Base-by-base conservation (phyloP, 2,797 vertebrate species). In the Acrossocheilus fasciatus region DNA sequence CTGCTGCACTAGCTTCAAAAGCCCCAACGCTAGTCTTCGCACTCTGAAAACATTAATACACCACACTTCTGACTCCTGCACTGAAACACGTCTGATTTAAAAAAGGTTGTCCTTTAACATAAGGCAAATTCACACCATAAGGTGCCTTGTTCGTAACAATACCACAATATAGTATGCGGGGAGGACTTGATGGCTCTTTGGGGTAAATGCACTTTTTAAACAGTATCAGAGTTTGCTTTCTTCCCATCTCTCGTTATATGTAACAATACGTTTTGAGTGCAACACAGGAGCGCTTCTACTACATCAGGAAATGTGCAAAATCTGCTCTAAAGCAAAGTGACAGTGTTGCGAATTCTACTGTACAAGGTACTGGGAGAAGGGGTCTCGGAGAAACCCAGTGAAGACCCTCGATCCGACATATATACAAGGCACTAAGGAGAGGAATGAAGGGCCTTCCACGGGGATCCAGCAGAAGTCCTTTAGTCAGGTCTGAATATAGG, bases 391-490 rank as follows among this genome's bases (percentile, higher is more conserved):
- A 94, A 94, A 97, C 94, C 94, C 93, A 91, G 94, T 93, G 95
- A 94, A 96, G 96, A 97, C 95, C 96, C 97, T 96, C 96, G 95
- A 96, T 97, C 95, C 96, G 95, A 96, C 96, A 94, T 94, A 96
- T 97, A 95, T 97, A 98, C 97, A 99, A 99, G 98, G 98, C 98
- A 99, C 98, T 98, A 97, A 96, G 96, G 97, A 97, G 96, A 96
- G 97, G 96, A 97, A 96, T 96, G 95, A 97, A 96, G 96, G 95
- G 95, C 94, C 96, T 95, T 94, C 93, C 94, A 88, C 95, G 94
- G 91, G 91, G 92, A 88, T 93, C 93, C 89, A 90, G 89, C 84
- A 92, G 85, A 91, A 74, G 93, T 94, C 88, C 95, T 94, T 99
- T 97, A 99, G 96, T 99, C 98, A 52, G 98, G 98, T 95, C 97